phyloP scores from a whole-genome alignment of 2,888 invertebrate species.

The Argynnis bischoffii region DNA sequence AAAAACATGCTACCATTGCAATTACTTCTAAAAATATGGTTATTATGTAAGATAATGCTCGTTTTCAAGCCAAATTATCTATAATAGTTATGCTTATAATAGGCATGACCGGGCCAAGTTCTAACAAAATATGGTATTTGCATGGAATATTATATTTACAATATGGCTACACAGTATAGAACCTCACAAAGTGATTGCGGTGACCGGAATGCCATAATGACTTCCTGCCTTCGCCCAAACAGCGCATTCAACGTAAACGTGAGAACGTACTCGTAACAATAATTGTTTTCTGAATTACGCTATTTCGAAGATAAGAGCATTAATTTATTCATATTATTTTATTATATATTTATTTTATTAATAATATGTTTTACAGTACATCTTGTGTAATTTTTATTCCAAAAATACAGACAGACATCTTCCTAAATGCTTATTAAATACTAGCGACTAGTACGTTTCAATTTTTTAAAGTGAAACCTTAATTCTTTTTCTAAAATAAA shows the following conservation, averaged over 20 bases:
- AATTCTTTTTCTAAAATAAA: no score
- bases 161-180: conserved; percentile 2
- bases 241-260: conserved; percentile 6
- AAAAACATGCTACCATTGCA: no score
- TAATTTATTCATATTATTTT: background rate
- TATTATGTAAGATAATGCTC: background rate
- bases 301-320: conserved; percentile 6
- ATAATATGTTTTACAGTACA: background rate
- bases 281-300: conserved; percentile 7
- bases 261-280: background rate
- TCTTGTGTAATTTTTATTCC: background rate
- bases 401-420: no score
- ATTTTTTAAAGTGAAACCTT: no score
- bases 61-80: conserved; percentile 7
- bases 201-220: conserved; percentile 35
- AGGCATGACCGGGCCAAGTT: background rate
- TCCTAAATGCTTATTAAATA: no score
- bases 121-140: background rate
- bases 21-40: background rate
- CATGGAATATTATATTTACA: conserved; percentile 12
- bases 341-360: background rate
- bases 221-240: conserved; percentile 37
- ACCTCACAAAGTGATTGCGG: conserved; percentile 21
- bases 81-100: background rate
- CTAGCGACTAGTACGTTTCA: no score